These are phyloP conservation scores for Seladonia tumulorum DNA, from an alignment of 2,888 invertebrate species.

Conservation along the genomic window DNA sequence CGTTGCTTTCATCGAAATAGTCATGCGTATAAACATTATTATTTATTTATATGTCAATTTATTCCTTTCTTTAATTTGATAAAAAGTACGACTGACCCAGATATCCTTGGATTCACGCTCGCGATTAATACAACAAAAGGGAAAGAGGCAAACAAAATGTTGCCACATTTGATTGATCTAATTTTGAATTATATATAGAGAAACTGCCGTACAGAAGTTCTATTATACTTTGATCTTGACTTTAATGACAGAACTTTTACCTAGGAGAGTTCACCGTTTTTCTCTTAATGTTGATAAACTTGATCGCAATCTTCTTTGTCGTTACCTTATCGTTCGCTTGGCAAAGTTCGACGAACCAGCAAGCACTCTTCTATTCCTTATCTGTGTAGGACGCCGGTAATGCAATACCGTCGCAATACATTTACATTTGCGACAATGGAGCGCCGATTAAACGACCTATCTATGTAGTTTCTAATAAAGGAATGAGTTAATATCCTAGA, in stretches of 20 bases:
- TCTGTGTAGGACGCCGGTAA: background rate
- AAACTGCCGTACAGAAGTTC: background rate
- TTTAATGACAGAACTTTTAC: background rate
- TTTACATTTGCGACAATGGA: background rate
- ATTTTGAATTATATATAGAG: background rate
- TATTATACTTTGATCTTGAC: background rate
- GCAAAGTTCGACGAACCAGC: slow-evolving; percentile 35
- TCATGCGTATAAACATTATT: no score
- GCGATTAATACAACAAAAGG: background rate
- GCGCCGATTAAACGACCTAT: background rate
- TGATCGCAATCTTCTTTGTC: background rate
- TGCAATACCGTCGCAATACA: background rate
- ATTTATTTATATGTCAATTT: no score
- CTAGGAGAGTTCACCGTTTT: background rate
- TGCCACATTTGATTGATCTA: background rate
- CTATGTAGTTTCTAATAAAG: background rate
- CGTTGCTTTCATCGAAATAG: no score
- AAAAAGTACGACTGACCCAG: background rate
- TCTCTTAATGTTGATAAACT: background rate
- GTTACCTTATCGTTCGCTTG: slow-evolving; percentile 8
- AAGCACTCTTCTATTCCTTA: slow-evolving; percentile 17
- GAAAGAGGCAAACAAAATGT: background rate
- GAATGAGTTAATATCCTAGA: background rate
- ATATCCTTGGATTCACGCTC: background rate
- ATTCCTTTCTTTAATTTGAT: background rate